A percentile compares a stretch with the other conserved stretches of the same genome.
Conservation (phyloP, 2,888 invertebrate genomes). For the Pemphredon lugubris region DNA sequence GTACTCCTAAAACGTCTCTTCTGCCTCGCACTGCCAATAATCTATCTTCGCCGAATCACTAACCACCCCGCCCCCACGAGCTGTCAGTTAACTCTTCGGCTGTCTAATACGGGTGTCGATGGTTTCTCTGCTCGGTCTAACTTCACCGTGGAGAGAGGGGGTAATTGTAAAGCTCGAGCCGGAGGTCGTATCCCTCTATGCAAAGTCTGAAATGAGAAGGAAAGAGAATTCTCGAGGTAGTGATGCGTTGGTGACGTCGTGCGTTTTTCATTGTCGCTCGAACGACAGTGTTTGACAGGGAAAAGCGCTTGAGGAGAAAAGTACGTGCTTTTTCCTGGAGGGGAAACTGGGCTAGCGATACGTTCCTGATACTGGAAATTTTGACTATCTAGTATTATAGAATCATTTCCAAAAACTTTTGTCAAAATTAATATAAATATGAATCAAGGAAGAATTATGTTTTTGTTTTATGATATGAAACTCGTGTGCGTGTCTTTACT, state of each 20-base stretch:
- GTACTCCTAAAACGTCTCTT: constrained; percentile 61
- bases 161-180: constrained; percentile 44
- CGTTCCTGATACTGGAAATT: too few relatives aligned
- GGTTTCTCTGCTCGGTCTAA: constrained; percentile 63
- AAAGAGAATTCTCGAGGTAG: constrained; percentile 24
- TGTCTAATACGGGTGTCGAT: constrained; percentile 67
- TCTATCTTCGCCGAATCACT: constrained; percentile 76
- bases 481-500: too few relatives aligned
- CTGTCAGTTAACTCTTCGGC: constrained; percentile 66
- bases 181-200: constrained; percentile 58
- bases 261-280: constrained; percentile 38
- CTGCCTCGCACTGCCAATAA: constrained; percentile 78
- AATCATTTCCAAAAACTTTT: too few relatives aligned
- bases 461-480: too few relatives aligned
- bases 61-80: too few relatives aligned
- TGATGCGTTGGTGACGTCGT: constrained; percentile 64
- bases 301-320: too few relatives aligned
- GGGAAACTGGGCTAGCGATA: too few relatives aligned
- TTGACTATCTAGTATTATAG: too few relatives aligned
- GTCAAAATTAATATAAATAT: too few relatives aligned
- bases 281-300: not conserved
- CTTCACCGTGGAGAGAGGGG: constrained; percentile 54
- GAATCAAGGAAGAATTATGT: too few relatives aligned
- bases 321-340: too few relatives aligned
- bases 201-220: constrained; percentile 21